phyloP scores from a whole-genome alignment of 2,888 invertebrate species.

The Sinhomidia bicolor region DNA sequence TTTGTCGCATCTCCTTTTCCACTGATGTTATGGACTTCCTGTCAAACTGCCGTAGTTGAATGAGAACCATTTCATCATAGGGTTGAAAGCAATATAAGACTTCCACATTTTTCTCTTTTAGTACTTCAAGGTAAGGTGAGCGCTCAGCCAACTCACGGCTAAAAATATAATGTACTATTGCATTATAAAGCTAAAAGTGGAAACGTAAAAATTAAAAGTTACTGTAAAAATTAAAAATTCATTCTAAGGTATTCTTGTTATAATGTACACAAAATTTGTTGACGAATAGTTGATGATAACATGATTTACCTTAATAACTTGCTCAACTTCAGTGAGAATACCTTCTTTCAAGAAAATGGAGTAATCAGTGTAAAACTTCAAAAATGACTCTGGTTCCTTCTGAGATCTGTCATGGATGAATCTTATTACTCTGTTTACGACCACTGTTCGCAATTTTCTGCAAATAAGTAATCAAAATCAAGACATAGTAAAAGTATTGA shows the following conservation, averaged over 20 bases:
- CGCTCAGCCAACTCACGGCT: constrained; percentile 96
- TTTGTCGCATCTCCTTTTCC: constrained; percentile 95
- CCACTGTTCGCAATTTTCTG: constrained; percentile 91
- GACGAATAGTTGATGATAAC: too few species aligned
- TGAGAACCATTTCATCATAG: constrained; percentile 97
- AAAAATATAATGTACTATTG: constrained; percentile 80
- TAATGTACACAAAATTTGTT: too few species aligned
- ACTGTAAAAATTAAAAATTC: too few species aligned
- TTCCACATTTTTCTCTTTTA: constrained; percentile 93
- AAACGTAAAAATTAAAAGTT: too few species aligned
- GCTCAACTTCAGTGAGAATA: constrained; percentile 91
- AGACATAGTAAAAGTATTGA: background rate
- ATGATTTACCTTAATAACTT: constrained; percentile 92
- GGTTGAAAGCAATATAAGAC: constrained; percentile 98
- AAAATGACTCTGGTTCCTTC: constrained; percentile 91
- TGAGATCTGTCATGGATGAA: constrained; percentile 92
- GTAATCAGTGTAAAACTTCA: constrained; percentile 95
- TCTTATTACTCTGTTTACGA: constrained; percentile 91
- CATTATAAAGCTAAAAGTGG: too few species aligned
- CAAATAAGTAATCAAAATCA: background rate
- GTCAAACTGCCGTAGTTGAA: constrained; percentile 93
- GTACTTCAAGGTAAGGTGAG: constrained; percentile 96
- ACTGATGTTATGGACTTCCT: constrained; percentile 91
- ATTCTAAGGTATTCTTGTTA: too few species aligned
- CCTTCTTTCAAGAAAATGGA: constrained; percentile 97